Conservation (phyloP, 2,113 vertebrate species). For the Sturnus vulgaris region DNA sequence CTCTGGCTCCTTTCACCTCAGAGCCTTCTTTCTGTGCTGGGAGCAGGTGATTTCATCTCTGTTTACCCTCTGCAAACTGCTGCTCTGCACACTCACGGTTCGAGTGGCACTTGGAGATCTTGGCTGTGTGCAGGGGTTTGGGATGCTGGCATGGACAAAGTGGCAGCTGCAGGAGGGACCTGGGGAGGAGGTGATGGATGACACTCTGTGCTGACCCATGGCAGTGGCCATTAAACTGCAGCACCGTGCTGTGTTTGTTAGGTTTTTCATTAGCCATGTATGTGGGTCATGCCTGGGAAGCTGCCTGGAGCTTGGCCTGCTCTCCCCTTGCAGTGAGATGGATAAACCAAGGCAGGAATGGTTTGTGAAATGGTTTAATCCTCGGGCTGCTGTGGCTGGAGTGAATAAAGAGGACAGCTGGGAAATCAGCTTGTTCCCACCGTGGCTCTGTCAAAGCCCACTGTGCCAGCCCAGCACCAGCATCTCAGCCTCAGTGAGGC, state of each 20-base stretch:
- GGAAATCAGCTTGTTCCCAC: background rate
- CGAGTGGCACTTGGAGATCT: background rate
- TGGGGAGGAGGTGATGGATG: background rate
- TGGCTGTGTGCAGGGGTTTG: accelerated
- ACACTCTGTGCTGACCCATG: accelerated
- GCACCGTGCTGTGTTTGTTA: accelerated
- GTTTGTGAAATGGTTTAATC: background rate
- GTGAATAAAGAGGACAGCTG: background rate
- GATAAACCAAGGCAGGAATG: background rate
- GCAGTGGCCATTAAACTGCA: background rate
- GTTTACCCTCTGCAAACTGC: background rate
- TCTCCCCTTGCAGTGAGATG: background rate
- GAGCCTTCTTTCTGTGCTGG: background rate
- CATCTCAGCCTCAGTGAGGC: background rate
- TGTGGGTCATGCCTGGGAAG: background rate
- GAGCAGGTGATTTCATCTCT: background rate
- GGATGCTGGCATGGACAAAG: background rate
- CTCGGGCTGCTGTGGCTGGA: background rate
- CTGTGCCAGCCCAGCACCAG: background rate
- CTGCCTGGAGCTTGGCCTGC: background rate
- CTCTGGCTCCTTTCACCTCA: background rate
- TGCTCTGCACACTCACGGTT: background rate
- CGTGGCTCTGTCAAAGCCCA: background rate
- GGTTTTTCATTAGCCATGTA: background rate
- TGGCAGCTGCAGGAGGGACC: background rate